Base-by-base conservation (phyloP, 2,888 invertebrate species). In the Heteromyza rotundicornis region DNA sequence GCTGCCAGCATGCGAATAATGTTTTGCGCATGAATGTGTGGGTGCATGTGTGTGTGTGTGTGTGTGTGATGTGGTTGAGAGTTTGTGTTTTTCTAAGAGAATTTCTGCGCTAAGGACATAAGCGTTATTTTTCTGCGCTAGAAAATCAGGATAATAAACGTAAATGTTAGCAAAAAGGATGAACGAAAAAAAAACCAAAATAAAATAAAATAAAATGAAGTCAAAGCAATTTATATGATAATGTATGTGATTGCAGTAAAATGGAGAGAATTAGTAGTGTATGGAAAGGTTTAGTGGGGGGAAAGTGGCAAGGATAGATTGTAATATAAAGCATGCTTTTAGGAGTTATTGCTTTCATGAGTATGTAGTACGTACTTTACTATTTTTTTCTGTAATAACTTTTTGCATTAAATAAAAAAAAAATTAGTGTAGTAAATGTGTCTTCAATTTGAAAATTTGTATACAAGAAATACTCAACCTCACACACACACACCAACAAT, bases 121-220 rank as follows among this genome's bases (percentile, higher is more conserved):
- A 76, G 76, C 71, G 76, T 73, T 76, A 76, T 75, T 76, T 76
- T 76, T 76, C 75, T 76, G 76, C 76, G 75, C 73, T 76, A 73
- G 73, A 76, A 74, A 76, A 73, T 74, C 71, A 70, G 70, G 68
- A 76, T 74, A 75, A 76, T 76, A 76, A 76, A 75, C 72, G 70
- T 74, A 75, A 75, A 74, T 75, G 72, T 67, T 71, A 66, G 63
- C 66, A 66, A 70, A 65, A 65, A 35, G 36, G 27, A 55, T 52
- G 57, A 51, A n/a, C n/a, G n/a, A n/a, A n/a, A n/a, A n/a, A n/a
- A 68, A 70, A 72, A 73, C 47, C 70, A 67, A 47, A 60, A 54
- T 72, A 70, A n/a, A n/a, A n/a, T n/a, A n/a, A n/a, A n/a, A n/a
- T n/a, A n/a, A n/a, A n/a, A n/a, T n/a, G n/a, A n/a, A n/a, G n/a